Base-by-base conservation (phyloP, 2,888 invertebrate species). In the Osmoderma eremita region DNA sequence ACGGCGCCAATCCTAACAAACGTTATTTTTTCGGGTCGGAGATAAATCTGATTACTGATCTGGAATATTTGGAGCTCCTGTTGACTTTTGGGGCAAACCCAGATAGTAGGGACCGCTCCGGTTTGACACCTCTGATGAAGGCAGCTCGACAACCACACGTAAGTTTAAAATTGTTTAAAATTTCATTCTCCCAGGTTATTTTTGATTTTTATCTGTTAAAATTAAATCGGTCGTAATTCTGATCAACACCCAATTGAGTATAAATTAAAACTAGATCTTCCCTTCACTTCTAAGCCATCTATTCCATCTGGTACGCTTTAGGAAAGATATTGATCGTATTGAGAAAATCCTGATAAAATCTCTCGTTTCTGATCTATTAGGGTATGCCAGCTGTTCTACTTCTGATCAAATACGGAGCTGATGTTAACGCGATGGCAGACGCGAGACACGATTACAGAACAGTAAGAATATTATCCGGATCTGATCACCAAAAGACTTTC, bases 81-180 rank as follows among this genome's bases (percentile, higher is more conserved):
- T 85, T 97, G 65, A 89, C 89, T 15, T 93, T 92, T 78, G 96
- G 95, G 1, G 96, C 96, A 1, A 88, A 93, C 79, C 93, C 96
- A 45, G 94, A 97, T 81, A 91, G 92, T 20, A 85, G 92, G 63
- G 95, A 95, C 78, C 85, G 97, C 38, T 90, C 93, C 67, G 96
- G 96, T 0, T 84, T 96, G 13, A 95, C 95, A 0, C 94, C 95
- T 0, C 83, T 97, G 18, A 97, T 97, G 96, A 94, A 94, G 79
- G 94, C 95, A 5, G 92, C 93, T 13, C 83, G 94, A 56, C 88
- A 92, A 76, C 89, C 80, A 15, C 80, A 91, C 84, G 92, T 91
- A 80, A 77, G 81, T 71, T 70, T 67, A 49, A 4, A 48, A 0
- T 41, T 62, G 4, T 18, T n/a, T n/a, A n/a, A n/a, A n/a, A n/a